Percentiles rank a stretch among this genome's conserved stretches.
Conservation (phyloP, 2,797 vertebrate species). For the Sandelia bainsii region DNA sequence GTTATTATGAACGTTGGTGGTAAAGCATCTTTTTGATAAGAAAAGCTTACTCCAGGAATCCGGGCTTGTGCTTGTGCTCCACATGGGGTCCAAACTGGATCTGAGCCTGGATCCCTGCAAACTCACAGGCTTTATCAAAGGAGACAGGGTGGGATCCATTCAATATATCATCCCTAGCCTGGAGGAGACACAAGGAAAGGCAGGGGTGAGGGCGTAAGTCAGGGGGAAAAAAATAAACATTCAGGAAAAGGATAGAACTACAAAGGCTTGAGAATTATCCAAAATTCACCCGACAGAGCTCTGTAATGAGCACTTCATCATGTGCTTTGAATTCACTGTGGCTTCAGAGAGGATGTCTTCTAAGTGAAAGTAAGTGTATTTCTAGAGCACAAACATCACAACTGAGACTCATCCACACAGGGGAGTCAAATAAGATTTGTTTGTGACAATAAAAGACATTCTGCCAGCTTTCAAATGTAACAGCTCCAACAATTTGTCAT, state of each 20-base stretch:
- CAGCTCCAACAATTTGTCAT: slow-evolving; percentile 48
- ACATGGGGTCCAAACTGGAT: slow-evolving; percentile 99
- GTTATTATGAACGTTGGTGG: slow-evolving; percentile 19
- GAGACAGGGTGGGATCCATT: slow-evolving; percentile 98
- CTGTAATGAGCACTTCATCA: slow-evolving; percentile 37
- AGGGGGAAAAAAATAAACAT: slow-evolving; percentile 33
- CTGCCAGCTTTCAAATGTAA: slow-evolving; percentile 42
- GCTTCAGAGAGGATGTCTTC: slow-evolving; percentile 33
- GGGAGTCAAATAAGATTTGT: slow-evolving; percentile 42
- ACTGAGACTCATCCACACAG: slow-evolving; percentile 34
- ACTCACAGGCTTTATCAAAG: slow-evolving; percentile 98
- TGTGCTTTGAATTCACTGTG: slow-evolving; percentile 34
- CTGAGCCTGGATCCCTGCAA: slow-evolving; percentile 97
- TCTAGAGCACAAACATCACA: slow-evolving; percentile 28
- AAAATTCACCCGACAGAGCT: slow-evolving; percentile 42
- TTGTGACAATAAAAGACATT: slow-evolving; percentile 54
- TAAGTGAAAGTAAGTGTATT: slow-evolving; percentile 41
- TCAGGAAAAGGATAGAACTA: slow-evolving; percentile 34
- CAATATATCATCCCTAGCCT: slow-evolving; percentile 98
- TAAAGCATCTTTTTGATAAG: slow-evolving; percentile 37
- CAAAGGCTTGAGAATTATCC: slow-evolving; percentile 46
- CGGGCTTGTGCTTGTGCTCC: slow-evolving; percentile 98
- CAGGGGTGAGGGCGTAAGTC: slow-evolving; percentile 6
- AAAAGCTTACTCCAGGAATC: slow-evolving; percentile 95
- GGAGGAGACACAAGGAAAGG: slow-evolving; percentile 54